phyloP scores from a whole-genome alignment of 2,113 vertebrate species.

The Poicephalus gulielmi region DNA sequence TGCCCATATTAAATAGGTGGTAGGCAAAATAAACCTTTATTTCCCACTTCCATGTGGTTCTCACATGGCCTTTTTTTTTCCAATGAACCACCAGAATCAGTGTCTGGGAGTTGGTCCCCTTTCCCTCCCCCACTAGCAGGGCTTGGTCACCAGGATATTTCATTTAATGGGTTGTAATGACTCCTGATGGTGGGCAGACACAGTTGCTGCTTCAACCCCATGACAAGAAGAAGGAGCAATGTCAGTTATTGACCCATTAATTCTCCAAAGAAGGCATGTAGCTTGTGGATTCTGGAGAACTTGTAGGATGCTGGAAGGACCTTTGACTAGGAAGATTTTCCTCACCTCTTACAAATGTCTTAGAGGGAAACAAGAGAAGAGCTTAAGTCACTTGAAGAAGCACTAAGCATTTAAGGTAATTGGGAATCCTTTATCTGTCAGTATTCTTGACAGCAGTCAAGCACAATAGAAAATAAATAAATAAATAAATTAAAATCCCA shows the following conservation, averaged over 20 bases:
- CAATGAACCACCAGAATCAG: neutral
- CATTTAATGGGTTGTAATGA: neutral
- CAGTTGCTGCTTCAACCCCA: neutral
- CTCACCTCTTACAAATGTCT: neutral
- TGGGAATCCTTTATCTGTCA: slow-evolving; percentile 45
- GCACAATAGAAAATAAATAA: slow-evolving; percentile 57
- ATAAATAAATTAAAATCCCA: neutral
- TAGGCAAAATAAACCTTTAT: neutral
- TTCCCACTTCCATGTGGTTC: neutral
- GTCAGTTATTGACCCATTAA: neutral
- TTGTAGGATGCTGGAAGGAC: neutral
- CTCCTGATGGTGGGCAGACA: neutral
- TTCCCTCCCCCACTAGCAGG: accelerated
- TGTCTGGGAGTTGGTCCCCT: neutral
- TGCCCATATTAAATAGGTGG: neutral
- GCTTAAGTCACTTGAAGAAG: neutral
- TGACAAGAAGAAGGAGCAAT: neutral
- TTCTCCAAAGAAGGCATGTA: neutral
- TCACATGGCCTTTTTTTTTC: neutral
- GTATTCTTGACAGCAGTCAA: slow-evolving; percentile 48
- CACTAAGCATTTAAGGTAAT: slow-evolving; percentile 22
- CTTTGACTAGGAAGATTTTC: neutral
- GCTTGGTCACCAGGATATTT: neutral
- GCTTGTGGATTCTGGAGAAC: neutral
- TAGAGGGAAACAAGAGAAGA: neutral